A percentile compares a stretch with the other conserved stretches of the same genome.
These are phyloP conservation scores for Hypena proboscidalis DNA, from an alignment of 2,888 invertebrate genomes.

Conservation along the genomic window DNA sequence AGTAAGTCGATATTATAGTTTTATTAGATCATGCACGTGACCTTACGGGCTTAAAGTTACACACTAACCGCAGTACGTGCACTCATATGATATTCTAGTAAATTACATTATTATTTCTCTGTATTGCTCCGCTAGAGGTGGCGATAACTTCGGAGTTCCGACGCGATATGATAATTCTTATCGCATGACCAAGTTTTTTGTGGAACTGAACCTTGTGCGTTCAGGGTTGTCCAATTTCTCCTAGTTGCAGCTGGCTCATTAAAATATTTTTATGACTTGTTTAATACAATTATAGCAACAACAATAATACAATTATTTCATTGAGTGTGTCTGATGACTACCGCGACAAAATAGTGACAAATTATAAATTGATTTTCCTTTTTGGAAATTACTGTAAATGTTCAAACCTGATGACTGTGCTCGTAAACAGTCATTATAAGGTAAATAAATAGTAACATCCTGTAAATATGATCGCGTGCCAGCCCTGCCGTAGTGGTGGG, in stretches of 20 bases:
- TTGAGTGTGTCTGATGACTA: no score
- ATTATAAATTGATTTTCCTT: no score
- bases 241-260: no score
- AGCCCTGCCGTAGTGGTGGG: slow-evolving; percentile 54
- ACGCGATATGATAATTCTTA: slow-evolving; percentile 66
- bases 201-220: slow-evolving; percentile 46
- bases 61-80: slow-evolving; percentile 17
- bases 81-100: background rate
- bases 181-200: slow-evolving; percentile 69
- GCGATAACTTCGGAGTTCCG: slow-evolving; percentile 52
- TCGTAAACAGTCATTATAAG: slow-evolving; percentile 10
- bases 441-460: slow-evolving; percentile 27
- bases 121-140: slow-evolving; percentile 11
- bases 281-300: no score
- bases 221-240: slow-evolving; percentile 38
- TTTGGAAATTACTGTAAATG: no score
- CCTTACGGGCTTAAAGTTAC: slow-evolving; percentile 37
- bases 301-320: background rate
- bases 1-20: slow-evolving; percentile 30
- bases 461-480: slow-evolving; percentile 35
- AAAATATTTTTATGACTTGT: no score
- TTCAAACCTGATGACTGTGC: no score
- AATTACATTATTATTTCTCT: slow-evolving; percentile 11
- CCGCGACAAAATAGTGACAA: no score
- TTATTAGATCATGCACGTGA: slow-evolving; percentile 31